A percentile compares a stretch with the other conserved stretches of the same genome.
These are phyloP conservation scores for Clarias pachynema DNA, from an alignment of 2,797 vertebrate species.

Conservation along the genomic window DNA sequence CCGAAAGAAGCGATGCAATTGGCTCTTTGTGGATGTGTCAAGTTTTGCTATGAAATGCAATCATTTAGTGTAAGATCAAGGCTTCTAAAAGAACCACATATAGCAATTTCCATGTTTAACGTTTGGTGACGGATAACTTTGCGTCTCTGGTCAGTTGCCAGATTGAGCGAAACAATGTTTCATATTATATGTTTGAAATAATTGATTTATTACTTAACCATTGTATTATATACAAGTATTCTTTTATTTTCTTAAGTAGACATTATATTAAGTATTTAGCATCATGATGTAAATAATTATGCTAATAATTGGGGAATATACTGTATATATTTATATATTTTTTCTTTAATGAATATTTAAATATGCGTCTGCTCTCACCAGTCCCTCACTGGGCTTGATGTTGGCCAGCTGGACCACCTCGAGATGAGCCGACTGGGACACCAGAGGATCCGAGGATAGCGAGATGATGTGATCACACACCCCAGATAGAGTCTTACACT, in stretches of 20 bases:
- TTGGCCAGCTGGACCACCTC: slow-evolving; percentile 97
- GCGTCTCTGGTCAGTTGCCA: no score
- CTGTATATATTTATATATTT: no score
- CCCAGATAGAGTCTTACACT: slow-evolving; percentile 98
- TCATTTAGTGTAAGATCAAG: no score
- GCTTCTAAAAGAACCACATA: no score
- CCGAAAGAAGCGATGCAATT: no score
- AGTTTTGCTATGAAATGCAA: no score
- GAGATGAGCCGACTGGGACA: slow-evolving; percentile 97
- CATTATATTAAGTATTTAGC: not conserved
- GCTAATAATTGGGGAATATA: no score
- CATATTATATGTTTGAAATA: not conserved
- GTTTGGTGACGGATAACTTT: no score
- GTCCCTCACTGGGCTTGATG: slow-evolving; percentile 97
- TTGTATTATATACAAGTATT: not conserved
- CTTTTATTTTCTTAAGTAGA: not conserved
- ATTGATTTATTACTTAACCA: not conserved
- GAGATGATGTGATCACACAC: slow-evolving; percentile 99
- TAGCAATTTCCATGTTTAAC: no score
- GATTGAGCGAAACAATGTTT: not conserved
- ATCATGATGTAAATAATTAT: not conserved
- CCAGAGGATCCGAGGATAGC: slow-evolving; percentile 95
- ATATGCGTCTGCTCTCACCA: slow-evolving; percentile 83
- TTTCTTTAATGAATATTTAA: not conserved
- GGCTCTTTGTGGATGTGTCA: no score